phyloP scores from a whole-genome alignment of 2,888 invertebrate species.

The Pyrrhosoma nymphula region DNA sequence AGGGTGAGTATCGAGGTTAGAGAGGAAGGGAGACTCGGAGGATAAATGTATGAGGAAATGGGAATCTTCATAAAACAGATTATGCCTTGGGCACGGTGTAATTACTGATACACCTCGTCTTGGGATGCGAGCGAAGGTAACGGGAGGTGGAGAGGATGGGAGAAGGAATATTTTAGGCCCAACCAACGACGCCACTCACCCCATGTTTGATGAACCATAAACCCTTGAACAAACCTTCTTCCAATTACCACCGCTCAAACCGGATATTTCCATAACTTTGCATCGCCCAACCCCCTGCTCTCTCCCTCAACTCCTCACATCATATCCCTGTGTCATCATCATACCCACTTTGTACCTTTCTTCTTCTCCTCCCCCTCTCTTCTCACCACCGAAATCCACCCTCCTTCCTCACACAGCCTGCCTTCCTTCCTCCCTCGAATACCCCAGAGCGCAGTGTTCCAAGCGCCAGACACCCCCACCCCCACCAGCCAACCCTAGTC shows the following conservation, averaged over 20 bases:
- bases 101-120: not conserved
- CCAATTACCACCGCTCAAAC: slow-evolving; percentile 25
- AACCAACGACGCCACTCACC: not conserved
- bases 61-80: not conserved
- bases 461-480: not conserved
- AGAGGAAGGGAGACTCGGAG: not conserved
- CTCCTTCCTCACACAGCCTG: not conserved
- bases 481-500: not conserved
- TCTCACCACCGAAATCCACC: not conserved
- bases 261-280: slow-evolving; percentile 42
- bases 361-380: not conserved
- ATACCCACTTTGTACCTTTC: not conserved
- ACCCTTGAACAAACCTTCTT: slow-evolving; percentile 43
- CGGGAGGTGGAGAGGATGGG: not conserved
- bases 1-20: not conserved
- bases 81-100: not conserved
- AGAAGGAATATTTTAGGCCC: not conserved
- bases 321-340: not conserved
- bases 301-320: not conserved
- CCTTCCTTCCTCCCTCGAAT: not conserved
- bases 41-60: not conserved
- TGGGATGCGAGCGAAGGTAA: not conserved
- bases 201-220: slow-evolving; percentile 49
- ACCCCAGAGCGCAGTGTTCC: too few species aligned
- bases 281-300: not conserved